phyloP scores from a whole-genome alignment of 2,113 vertebrate species.

The Oreochromis aureus region DNA sequence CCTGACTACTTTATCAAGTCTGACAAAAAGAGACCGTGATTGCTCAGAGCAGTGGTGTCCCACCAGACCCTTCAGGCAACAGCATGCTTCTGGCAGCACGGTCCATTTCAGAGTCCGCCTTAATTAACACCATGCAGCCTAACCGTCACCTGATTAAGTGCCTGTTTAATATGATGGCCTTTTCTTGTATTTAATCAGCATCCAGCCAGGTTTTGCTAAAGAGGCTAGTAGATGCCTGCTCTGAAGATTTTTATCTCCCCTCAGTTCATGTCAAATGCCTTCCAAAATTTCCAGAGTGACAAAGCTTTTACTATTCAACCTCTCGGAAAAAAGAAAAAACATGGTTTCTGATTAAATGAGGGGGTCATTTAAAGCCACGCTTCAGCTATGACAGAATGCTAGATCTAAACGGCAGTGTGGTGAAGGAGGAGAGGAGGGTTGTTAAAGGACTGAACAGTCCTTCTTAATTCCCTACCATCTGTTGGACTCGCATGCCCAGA shows the following conservation, averaged over 20 bases:
- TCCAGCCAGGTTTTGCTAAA: conserved; percentile 23
- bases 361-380: background rate
- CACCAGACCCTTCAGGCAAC: conserved; percentile 36
- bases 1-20: background rate
- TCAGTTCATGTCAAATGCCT: background rate
- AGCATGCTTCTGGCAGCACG: conserved; percentile 44
- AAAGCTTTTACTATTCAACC: background rate
- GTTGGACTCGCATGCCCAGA: conserved; percentile 4
- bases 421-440: background rate
- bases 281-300: background rate
- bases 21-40: conserved; percentile 7
- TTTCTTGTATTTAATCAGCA: conserved; percentile 43
- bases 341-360: background rate
- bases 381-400: background rate
- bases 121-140: conserved; percentile 53
- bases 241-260: background rate
- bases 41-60: conserved; percentile 27
- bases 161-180: conserved; percentile 43
- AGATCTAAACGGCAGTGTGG: background rate
- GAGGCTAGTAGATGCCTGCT: background rate
- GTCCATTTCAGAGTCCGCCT: conserved; percentile 26
- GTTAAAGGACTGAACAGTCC: background rate
- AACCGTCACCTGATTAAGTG: conserved; percentile 52
- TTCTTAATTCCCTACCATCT: conserved; percentile 26
- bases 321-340: background rate